Percentiles rank a stretch among this genome's conserved stretches.
phyloP scores from a whole-genome alignment of 2,113 vertebrate genomes.

The Ptilonorhynchus violaceus region DNA sequence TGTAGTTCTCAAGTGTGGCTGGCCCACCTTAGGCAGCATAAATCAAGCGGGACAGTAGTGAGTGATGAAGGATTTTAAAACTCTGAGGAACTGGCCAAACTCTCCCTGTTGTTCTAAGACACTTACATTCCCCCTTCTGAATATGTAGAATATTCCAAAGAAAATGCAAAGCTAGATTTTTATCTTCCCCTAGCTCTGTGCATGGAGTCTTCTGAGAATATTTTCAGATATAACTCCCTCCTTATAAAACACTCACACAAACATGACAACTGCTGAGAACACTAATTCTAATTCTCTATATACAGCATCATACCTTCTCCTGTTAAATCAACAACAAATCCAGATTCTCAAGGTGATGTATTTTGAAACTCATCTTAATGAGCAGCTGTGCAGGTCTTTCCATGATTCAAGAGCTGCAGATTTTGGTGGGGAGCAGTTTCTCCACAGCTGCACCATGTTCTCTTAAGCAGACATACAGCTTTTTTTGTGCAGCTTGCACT shows the following conservation, averaged over 20 bases:
- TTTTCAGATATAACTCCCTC: not conserved
- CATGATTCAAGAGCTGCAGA: not conserved
- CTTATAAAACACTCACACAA: not conserved
- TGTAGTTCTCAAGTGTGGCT: not conserved
- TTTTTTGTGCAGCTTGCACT: not conserved
- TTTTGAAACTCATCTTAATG: not conserved
- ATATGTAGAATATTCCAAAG: not conserved
- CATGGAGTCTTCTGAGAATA: not conserved
- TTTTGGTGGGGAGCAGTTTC: not conserved
- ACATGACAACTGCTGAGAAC: not conserved
- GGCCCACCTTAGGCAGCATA: not conserved
- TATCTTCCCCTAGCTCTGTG: not conserved
- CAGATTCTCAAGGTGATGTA: not conserved
- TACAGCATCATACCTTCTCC: not conserved
- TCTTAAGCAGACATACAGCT: not conserved
- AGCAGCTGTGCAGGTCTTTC: not conserved
- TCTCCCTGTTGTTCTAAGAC: not conserved
- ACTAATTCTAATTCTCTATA: not conserved
- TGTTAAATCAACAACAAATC: not conserved
- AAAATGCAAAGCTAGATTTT: not conserved
- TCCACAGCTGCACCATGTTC: not conserved
- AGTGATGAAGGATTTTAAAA: constrained; percentile 47
- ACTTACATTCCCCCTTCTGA: not conserved
- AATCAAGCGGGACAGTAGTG: constrained; percentile 41
- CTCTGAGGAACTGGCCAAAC: not conserved